Conservation (phyloP, 2,888 invertebrate species). For the Pseudococcus jackbeardsleyi region DNA sequence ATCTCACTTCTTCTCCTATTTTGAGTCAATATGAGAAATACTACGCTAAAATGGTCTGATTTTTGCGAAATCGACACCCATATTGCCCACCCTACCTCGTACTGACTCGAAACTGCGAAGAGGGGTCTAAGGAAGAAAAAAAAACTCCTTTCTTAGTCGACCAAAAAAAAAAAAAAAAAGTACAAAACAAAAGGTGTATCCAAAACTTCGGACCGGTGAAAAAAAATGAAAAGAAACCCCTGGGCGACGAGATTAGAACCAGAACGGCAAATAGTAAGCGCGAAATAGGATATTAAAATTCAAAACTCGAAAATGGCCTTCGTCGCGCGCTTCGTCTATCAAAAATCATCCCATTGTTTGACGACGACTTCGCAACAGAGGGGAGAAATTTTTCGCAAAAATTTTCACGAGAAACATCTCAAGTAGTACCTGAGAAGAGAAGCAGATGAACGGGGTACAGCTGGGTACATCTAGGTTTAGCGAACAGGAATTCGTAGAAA, state of each 20-base stretch:
- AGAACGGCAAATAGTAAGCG: neutral
- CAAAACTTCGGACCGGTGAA: neutral
- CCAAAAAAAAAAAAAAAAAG: neutral
- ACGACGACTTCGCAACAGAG: neutral
- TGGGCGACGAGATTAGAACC: neutral
- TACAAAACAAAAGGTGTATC: no score
- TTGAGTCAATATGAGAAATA: no score
- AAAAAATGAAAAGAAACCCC: neutral
- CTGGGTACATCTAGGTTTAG: neutral
- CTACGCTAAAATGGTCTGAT: no score
- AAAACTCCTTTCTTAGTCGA: no score
- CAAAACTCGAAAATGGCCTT: slow-evolving; percentile 24
- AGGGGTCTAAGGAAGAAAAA: no score
- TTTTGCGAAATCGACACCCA: no score
- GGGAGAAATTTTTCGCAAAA: neutral
- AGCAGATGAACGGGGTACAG: neutral
- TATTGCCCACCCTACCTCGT: no score
- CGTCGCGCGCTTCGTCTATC: neutral
- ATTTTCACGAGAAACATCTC: neutral
- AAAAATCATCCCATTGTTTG: slow-evolving; percentile 21
- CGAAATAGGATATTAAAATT: slow-evolving; percentile 1
- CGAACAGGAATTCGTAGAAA: slow-evolving; percentile 19
- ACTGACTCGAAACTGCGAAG: no score
- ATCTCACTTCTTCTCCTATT: no score
- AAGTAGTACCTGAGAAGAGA: neutral